Evolutionary conservation across 2,888 invertebrate genomes (phyloP).

Genomic region (Tetragonisca angustula): DNA sequence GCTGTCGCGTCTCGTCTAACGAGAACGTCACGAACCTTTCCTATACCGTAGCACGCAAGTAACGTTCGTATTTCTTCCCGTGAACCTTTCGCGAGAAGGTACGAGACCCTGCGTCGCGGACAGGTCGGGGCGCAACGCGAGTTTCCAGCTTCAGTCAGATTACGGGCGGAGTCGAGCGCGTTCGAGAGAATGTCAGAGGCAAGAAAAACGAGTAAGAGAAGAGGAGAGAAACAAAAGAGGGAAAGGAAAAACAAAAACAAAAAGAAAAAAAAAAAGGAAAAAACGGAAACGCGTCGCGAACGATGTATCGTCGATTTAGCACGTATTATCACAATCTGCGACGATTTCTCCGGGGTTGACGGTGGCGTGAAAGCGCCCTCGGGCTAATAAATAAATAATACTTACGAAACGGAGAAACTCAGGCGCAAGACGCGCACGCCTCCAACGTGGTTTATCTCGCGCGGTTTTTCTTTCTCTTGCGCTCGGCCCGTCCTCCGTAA

Average conservation of each 20-base stretch:
- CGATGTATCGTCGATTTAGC: slow-evolving; percentile 3
- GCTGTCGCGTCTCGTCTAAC: slow-evolving; percentile 36
- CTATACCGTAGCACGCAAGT: slow-evolving; percentile 9
- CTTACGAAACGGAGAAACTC: slow-evolving; percentile 51
- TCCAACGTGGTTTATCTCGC: background rate
- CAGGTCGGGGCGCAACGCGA: slow-evolving; percentile 52
- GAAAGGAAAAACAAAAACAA: too few relatives aligned
- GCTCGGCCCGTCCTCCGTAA: slow-evolving; percentile 57
- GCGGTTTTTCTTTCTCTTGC: background rate
- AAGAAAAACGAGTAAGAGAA: too few relatives aligned
- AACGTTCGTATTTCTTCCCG: background rate
- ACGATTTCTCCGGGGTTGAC: slow-evolving; percentile 30
- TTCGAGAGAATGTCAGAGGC: background rate
- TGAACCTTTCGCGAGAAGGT: background rate
- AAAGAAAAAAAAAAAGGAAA: background rate
- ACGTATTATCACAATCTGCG: slow-evolving; percentile 25
- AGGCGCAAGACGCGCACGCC: slow-evolving; percentile 7
- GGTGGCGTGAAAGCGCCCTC: background rate
- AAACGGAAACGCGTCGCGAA: slow-evolving; percentile 6
- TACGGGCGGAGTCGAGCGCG: slow-evolving; percentile 61
- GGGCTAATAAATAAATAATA: slow-evolving; percentile 67
- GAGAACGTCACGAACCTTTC: background rate
- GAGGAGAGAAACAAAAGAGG: background rate
- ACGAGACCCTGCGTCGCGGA: background rate
- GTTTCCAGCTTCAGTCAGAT: slow-evolving; percentile 60